These are phyloP conservation scores for Latrodectus hesperus DNA, from an alignment of 2,888 invertebrate genomes.

Conservation along the genomic window DNA sequence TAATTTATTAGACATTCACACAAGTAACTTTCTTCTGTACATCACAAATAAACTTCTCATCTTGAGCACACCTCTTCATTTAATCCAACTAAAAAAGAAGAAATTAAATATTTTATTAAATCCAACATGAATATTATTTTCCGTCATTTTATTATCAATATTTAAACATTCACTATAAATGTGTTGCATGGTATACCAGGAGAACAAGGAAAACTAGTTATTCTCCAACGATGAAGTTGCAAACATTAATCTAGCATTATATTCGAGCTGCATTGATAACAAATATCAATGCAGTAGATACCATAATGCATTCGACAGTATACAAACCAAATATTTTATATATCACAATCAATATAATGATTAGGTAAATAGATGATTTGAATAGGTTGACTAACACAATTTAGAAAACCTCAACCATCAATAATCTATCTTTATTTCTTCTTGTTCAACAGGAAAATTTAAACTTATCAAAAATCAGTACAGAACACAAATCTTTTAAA, in stretches of 20 bases:
- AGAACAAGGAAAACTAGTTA: conserved; percentile 7
- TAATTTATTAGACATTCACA: neutral
- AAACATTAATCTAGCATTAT: conserved; percentile 32
- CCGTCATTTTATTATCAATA: neutral
- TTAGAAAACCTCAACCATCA: too few species aligned
- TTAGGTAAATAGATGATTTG: too few species aligned
- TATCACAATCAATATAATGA: too few species aligned
- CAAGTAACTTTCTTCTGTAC: neutral
- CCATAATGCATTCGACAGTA: conserved; percentile 30
- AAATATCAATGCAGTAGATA: conserved; percentile 42
- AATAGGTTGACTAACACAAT: too few species aligned
- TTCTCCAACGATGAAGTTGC: conserved; percentile 35
- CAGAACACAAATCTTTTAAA: neutral
- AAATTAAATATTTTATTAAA: neutral
- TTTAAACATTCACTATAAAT: neutral
- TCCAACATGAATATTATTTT: neutral
- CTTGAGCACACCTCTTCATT: neutral
- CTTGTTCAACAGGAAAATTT: neutral
- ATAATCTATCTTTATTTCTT: too few species aligned
- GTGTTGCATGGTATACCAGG: conserved; percentile 8
- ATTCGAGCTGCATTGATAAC: conserved; percentile 26
- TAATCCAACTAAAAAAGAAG: neutral
- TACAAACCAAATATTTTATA: too few species aligned
- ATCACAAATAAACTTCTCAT: neutral
- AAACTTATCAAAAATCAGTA: neutral